Evolutionary conservation across 2,888 invertebrate genomes (phyloP).

Genomic region (Synergus itoensis): DNA sequence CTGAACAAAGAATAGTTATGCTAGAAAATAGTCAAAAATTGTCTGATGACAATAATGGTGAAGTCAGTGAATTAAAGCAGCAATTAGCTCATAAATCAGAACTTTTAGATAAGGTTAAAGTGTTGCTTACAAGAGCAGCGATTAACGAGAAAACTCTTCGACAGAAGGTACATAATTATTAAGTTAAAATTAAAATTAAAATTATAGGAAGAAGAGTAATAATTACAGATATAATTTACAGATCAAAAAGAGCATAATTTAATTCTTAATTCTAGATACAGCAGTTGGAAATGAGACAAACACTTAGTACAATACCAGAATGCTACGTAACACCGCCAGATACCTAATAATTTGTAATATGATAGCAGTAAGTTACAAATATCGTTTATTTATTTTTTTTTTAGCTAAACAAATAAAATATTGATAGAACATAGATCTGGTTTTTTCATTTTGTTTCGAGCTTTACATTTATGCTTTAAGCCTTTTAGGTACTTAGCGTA

Average conservation of each 20-base stretch:
- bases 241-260: background rate
- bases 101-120: conserved; percentile 83
- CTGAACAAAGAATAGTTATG: conserved; percentile 67
- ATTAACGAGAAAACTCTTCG: conserved; percentile 83
- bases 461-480: background rate
- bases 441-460: background rate
- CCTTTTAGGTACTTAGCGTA: background rate
- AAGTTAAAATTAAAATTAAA: background rate
- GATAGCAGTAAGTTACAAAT: background rate
- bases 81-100: conserved; percentile 82
- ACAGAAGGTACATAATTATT: conserved; percentile 79
- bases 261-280: conserved; percentile 63
- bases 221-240: background rate
- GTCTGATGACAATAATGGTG: conserved; percentile 71
- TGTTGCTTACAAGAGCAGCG: conserved; percentile 82
- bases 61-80: conserved; percentile 79
- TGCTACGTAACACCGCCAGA: conserved; percentile 53
- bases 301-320: conserved; percentile 70
- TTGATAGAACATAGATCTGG: background rate
- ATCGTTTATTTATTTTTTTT: background rate
- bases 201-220: background rate
- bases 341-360: conserved; percentile 14
- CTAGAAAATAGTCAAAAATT: conserved; percentile 71
- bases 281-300: conserved; percentile 70
- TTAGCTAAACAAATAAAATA: background rate